phyloP scores from a whole-genome alignment of 2,113 vertebrate genomes.

The Tympanuchus pallidicinctus region DNA sequence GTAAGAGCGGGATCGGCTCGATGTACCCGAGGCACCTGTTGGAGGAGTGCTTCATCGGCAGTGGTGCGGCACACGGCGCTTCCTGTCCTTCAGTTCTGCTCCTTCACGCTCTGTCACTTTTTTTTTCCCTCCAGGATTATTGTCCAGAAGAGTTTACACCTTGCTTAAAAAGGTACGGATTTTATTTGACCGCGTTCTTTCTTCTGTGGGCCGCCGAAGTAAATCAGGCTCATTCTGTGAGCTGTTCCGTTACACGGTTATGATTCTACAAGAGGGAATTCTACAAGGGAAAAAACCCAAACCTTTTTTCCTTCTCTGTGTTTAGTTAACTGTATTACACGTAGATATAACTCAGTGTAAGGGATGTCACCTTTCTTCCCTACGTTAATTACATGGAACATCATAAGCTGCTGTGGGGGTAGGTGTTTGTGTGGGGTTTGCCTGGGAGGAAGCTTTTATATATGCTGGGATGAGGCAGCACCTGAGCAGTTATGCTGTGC shows the following conservation, averaged over 20 bases:
- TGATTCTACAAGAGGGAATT: background rate
- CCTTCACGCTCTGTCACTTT: background rate
- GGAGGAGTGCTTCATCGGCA: accelerated
- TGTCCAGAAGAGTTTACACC: constrained; percentile 19
- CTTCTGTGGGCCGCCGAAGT: background rate
- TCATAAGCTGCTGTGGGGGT: background rate
- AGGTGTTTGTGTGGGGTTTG: no score
- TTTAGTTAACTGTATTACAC: background rate
- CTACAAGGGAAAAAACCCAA: background rate
- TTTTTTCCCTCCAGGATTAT: constrained; percentile 1
- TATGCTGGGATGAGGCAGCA: background rate
- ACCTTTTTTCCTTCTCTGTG: background rate
- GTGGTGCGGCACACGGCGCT: accelerated
- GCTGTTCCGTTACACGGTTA: accelerated
- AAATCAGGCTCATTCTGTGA: background rate
- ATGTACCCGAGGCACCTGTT: no score
- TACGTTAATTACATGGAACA: background rate
- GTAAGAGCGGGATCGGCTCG: no score
- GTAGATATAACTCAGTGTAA: background rate
- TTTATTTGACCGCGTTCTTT: background rate
- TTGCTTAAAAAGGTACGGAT: constrained; percentile 59
- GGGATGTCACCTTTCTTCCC: background rate
- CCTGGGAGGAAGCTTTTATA: background rate
- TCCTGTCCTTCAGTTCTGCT: background rate
- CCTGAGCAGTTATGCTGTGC: background rate